Percentiles rank a stretch among this genome's conserved stretches.
phyloP scores from a whole-genome alignment of 2,797 vertebrate species.

The Podargus strigoides region DNA sequence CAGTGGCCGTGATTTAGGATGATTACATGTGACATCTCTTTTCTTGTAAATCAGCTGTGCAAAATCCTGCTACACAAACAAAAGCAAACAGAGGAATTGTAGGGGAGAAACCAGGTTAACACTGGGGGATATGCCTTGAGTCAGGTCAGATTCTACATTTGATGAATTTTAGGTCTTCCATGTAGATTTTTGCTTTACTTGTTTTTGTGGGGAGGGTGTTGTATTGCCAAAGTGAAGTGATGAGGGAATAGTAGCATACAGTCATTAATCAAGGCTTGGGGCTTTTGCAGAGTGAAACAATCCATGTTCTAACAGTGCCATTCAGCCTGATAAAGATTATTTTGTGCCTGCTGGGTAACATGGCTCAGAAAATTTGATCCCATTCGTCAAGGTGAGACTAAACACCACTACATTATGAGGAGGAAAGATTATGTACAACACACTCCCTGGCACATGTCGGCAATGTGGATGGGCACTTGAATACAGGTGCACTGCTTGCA shows the following conservation, averaged over 20 bases:
- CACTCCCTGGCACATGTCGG: slow-evolving; percentile 4
- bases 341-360: slow-evolving; percentile 20
- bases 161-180: slow-evolving; percentile 61
- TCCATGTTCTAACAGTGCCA: slow-evolving; percentile 5
- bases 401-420: not conserved
- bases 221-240: slow-evolving; percentile 56
- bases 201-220: slow-evolving; percentile 54
- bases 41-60: not conserved
- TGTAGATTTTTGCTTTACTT: slow-evolving; percentile 59
- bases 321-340: slow-evolving; percentile 28
- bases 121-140: not conserved
- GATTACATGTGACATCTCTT: not conserved
- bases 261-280: slow-evolving; percentile 32
- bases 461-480: not conserved
- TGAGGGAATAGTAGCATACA: slow-evolving; percentile 35
- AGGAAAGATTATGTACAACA: not conserved
- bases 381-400: not conserved
- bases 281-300: slow-evolving; percentile 41
- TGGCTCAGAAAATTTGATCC: slow-evolving; percentile 16
- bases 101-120: not conserved
- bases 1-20: not conserved
- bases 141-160: slow-evolving; percentile 32
- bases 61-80: slow-evolving; percentile 16
- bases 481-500: slow-evolving; percentile 7
- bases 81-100: not conserved